These are phyloP conservation scores for Calliphora vomitoria DNA, from an alignment of 2,888 invertebrate species.

Conservation along the genomic window DNA sequence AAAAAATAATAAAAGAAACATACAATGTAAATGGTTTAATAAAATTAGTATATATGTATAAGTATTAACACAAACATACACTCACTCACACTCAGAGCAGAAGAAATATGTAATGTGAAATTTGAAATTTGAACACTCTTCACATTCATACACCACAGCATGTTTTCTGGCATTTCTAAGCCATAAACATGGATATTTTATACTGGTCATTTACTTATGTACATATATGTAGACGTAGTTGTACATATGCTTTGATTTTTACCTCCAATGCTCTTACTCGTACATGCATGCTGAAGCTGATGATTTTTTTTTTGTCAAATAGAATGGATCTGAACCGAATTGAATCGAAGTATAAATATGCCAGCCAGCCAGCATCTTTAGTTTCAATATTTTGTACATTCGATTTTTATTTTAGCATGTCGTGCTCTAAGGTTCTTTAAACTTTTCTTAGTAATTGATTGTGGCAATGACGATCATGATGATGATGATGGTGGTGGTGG, in stretches of 20 bases:
- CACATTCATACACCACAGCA: background rate
- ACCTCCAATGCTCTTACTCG: conserved; percentile 42
- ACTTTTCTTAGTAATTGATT: conserved; percentile 62
- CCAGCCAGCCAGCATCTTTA: conserved; percentile 54
- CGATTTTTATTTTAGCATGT: conserved; percentile 48
- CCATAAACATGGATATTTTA: conserved; percentile 63
- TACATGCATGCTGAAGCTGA: background rate
- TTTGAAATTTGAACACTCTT: background rate
- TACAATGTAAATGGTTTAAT: background rate
- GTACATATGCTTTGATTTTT: conserved; percentile 59
- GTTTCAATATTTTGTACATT: conserved; percentile 46
- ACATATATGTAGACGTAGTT: background rate
- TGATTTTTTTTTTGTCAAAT: conserved; percentile 52
- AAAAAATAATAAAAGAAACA: conserved; percentile 7
- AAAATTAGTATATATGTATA: background rate
- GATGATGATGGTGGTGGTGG: conserved; percentile 13
- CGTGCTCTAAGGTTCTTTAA: conserved; percentile 66
- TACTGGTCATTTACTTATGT: conserved; percentile 37
- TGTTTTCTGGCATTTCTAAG: conserved; percentile 54
- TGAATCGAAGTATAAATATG: background rate
- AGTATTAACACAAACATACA: background rate
- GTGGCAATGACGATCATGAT: conserved; percentile 21
- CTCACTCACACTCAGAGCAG: too few species aligned
- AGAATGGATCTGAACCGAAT: conserved; percentile 22
- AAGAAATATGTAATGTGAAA: background rate